Conservation (phyloP, 2,888 invertebrate species). For the Leucophenga montana region DNA sequence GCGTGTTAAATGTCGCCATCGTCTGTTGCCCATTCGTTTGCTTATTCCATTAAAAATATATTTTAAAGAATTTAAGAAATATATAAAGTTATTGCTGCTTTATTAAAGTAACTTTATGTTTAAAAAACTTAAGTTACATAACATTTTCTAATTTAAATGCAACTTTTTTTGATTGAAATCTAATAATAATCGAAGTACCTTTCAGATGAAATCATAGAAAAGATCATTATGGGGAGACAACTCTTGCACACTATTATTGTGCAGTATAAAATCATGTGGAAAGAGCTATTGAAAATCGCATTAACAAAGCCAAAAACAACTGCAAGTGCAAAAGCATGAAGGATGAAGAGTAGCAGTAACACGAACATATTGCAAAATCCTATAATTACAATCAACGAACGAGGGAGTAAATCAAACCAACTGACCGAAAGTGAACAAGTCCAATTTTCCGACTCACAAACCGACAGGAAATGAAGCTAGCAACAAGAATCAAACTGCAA, state of each 20-base stretch:
- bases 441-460: conserved; percentile 10
- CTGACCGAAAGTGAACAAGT: conserved; percentile 1
- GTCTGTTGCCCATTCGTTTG: too few species aligned
- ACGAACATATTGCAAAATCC: background rate
- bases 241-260: background rate
- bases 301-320: conserved; percentile 41
- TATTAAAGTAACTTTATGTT: too few species aligned
- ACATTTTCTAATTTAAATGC: too few species aligned
- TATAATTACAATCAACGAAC: conserved; percentile 9
- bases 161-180: too few species aligned
- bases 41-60: too few species aligned
- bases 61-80: too few species aligned
- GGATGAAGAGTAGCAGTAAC: conserved; percentile 18
- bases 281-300: conserved; percentile 45
- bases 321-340: conserved; percentile 29
- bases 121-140: too few species aligned
- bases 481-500: conserved; percentile 24
- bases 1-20: too few species aligned
- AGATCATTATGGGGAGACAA: background rate
- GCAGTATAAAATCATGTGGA: conserved; percentile 31
- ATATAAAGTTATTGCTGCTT: too few species aligned
- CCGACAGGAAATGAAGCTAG: background rate
- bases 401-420: background rate
- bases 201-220: background rate
- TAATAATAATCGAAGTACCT: too few species aligned